These are phyloP conservation scores for Ectropis crepuscularia DNA, from an alignment of 2,888 invertebrate genomes.

Conservation along the genomic window DNA sequence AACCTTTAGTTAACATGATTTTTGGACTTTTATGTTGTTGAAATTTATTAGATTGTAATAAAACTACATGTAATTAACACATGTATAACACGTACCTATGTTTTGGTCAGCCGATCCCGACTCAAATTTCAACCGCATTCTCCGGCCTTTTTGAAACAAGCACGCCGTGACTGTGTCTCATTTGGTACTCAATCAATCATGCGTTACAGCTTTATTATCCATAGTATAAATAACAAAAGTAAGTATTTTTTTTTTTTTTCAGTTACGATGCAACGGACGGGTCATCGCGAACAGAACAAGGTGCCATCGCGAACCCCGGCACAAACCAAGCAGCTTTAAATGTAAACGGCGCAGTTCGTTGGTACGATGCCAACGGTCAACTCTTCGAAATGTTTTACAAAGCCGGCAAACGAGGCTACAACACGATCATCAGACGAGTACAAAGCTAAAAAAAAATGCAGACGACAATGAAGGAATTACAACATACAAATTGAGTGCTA, in stretches of 20 bases:
- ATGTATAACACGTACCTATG: too few species aligned
- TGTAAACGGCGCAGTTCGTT: slow-evolving; percentile 75
- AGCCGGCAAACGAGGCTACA: slow-evolving; percentile 78
- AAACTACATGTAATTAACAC: too few species aligned
- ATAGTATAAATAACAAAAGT: too few species aligned
- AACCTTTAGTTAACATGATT: too few species aligned
- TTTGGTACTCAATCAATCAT: too few species aligned
- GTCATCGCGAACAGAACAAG: slow-evolving; percentile 80
- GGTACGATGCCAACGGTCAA: slow-evolving; percentile 77
- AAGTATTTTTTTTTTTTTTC: slow-evolving; percentile 42
- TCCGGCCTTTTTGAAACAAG: too few species aligned
- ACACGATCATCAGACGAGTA: slow-evolving; percentile 75
- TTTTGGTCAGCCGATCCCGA: too few species aligned
- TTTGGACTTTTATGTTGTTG: too few species aligned
- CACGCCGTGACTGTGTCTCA: too few species aligned
- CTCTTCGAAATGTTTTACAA: slow-evolving; percentile 81
- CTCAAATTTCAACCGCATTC: too few species aligned
- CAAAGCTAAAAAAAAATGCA: slow-evolving; percentile 29
- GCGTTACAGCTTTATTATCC: too few species aligned
- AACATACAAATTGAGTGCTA: slow-evolving; percentile 24
- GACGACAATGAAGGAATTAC: slow-evolving; percentile 10
- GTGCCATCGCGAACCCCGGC: slow-evolving; percentile 66
- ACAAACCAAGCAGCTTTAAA: slow-evolving; percentile 70
- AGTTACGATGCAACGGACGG: slow-evolving; percentile 83
- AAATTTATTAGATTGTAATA: too few species aligned